These are phyloP conservation scores for Plotosus lineatus DNA, from an alignment of 2,113 vertebrate species.

Conservation along the genomic window DNA sequence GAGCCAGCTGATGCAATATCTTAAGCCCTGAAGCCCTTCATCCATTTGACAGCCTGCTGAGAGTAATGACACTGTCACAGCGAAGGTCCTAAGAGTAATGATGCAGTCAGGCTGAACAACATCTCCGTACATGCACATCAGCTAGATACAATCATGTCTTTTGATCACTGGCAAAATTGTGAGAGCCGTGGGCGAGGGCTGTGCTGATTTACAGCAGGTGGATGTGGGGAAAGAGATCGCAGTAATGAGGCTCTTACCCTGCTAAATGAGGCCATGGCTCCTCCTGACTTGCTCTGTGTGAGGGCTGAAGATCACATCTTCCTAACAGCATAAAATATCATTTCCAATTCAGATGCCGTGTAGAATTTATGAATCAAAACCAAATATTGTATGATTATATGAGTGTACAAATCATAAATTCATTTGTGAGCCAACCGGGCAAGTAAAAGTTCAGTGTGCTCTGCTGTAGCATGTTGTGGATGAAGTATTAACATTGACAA, in stretches of 20 bases:
- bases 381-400: not conserved
- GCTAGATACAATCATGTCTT: conserved; percentile 7
- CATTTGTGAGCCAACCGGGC: not conserved
- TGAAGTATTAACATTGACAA: no score
- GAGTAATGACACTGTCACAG: conserved; percentile 61
- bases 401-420: not conserved
- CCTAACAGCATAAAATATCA: not conserved
- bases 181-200: conserved; percentile 56
- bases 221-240: conserved; percentile 56
- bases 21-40: conserved; percentile 42
- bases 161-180: conserved; percentile 25
- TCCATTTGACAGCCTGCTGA: conserved; percentile 43
- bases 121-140: not conserved
- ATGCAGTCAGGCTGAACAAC: conserved; percentile 43
- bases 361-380: not conserved
- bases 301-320: conserved; percentile 52
- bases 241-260: conserved; percentile 65
- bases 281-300: conserved; percentile 40
- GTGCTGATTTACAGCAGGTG: conserved; percentile 64
- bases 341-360: conserved; percentile 14
- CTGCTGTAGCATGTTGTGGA: not conserved
- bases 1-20: conserved; percentile 43
- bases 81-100: conserved; percentile 56
- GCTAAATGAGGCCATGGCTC: conserved; percentile 64
- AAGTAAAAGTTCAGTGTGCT: not conserved